Evolutionary conservation across 1,140 invertebrate species (phyloP).

Genomic region (Penaeus indicus): DNA sequence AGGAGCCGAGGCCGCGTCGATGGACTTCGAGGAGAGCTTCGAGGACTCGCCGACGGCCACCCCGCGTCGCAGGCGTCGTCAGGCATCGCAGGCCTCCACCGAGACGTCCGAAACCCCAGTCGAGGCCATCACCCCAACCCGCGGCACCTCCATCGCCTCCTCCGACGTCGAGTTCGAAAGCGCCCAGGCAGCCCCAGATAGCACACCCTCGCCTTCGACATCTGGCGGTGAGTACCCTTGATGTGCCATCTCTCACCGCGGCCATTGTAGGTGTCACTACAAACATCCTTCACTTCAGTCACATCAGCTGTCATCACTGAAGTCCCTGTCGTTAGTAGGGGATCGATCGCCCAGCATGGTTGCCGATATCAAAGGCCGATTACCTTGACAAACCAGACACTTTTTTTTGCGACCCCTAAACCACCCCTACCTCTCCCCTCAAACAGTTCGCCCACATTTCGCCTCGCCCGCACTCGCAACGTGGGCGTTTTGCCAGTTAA

Average conservation of each 20-base stretch:
- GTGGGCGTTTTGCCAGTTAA: too few relatives aligned
- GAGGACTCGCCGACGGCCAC: conserved; percentile 26
- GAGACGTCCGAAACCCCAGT: conserved; percentile 49
- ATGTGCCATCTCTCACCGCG: too few relatives aligned
- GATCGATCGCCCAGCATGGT: too few relatives aligned
- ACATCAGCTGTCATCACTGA: too few relatives aligned
- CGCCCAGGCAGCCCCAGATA: conserved; percentile 55
- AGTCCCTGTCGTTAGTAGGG: too few relatives aligned
- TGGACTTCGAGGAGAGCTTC: conserved; percentile 44
- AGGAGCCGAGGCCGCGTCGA: conserved; percentile 18
- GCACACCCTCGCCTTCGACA: conserved; percentile 62
- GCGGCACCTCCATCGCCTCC: conserved; percentile 26
- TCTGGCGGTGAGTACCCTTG: conserved; percentile 48
- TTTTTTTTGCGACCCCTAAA: too few relatives aligned
- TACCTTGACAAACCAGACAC: too few relatives aligned
- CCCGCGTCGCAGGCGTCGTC: conserved; percentile 39
- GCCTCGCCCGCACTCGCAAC: too few relatives aligned
- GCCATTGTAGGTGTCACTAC: neutral
- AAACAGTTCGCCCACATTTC: too few relatives aligned
- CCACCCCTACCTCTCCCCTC: too few relatives aligned
- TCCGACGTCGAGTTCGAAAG: conserved; percentile 38
- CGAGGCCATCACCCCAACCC: conserved; percentile 25
- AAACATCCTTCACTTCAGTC: neutral
- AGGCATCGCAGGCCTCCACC: conserved; percentile 30
- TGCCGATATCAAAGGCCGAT: too few relatives aligned